Percentiles rank a stretch among this genome's conserved stretches.
These are phyloP conservation scores for Diachrysia chrysitis DNA, from an alignment of 2,888 invertebrate genomes.

Conservation along the genomic window DNA sequence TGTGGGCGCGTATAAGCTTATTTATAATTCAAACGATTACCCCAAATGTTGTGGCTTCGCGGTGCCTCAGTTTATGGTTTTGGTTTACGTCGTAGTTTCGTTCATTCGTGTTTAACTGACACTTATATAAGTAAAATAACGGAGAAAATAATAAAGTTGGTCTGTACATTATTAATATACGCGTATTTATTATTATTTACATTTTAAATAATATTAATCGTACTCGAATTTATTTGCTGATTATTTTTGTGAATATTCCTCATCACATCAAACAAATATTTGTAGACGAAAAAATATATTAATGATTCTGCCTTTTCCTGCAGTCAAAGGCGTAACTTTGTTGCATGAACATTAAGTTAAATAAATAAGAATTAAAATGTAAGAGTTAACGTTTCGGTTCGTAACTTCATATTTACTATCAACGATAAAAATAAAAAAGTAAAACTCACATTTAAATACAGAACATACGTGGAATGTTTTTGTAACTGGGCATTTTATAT, in stretches of 20 bases:
- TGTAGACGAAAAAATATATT: no score
- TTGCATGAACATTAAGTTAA: neutral
- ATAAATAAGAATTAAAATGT: constrained; percentile 23
- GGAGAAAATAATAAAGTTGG: no score
- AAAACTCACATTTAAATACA: constrained; percentile 42
- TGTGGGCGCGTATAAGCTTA: constrained; percentile 26
- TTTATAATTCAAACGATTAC: constrained; percentile 53
- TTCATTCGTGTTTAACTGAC: constrained; percentile 24
- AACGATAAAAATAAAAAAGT: constrained; percentile 47
- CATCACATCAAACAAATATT: no score
- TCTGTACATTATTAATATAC: no score
- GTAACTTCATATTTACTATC: constrained; percentile 43
- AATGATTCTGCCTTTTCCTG: neutral
- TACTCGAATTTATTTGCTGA: no score
- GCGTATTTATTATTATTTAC: no score
- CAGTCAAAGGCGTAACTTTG: neutral
- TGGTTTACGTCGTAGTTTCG: constrained; percentile 22
- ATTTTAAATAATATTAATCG: no score
- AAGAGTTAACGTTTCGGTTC: constrained; percentile 33
- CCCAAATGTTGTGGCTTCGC: constrained; percentile 42
- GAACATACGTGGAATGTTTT: constrained; percentile 26
- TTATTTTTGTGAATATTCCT: no score
- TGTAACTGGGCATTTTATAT: constrained; percentile 11
- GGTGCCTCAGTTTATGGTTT: constrained; percentile 30
- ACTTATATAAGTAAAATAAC: neutral